These are phyloP conservation scores for Condylura cristata DNA, from an alignment of 2,113 vertebrate genomes.

Conservation along the genomic window DNA sequence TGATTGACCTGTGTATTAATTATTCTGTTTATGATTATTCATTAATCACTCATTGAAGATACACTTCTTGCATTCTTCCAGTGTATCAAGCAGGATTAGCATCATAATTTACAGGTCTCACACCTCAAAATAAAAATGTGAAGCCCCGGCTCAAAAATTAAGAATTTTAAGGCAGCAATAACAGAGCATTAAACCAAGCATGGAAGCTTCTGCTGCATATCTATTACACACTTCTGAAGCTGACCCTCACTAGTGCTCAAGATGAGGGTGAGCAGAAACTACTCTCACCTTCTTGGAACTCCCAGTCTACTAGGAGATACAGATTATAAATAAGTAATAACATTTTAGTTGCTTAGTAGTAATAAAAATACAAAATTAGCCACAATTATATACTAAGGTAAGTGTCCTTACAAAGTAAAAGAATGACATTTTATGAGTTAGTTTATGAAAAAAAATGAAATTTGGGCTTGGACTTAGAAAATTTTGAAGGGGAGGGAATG, in stretches of 20 bases:
- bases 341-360: neutral
- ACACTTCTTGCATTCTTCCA: neutral
- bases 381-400: neutral
- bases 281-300: neutral
- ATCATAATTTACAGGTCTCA: neutral
- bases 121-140: neutral
- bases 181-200: neutral
- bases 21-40: neutral
- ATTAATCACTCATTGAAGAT: neutral
- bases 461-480: neutral
- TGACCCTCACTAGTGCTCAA: neutral
- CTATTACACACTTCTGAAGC: neutral
- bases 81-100: neutral
- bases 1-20: neutral
- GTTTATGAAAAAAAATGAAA: neutral
- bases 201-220: neutral
- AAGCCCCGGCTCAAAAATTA: neutral
- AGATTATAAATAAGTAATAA: neutral
- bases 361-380: neutral
- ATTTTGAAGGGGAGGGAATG: neutral
- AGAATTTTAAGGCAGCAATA: neutral
- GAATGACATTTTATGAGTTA: neutral
- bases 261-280: neutral
- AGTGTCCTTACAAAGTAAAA: neutral
- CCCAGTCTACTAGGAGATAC: neutral